Evolutionary conservation across 2,888 invertebrate genomes (phyloP), one percentile per base, ranked within the genome.

Genomic region (Micropterix aruncella): DNA sequence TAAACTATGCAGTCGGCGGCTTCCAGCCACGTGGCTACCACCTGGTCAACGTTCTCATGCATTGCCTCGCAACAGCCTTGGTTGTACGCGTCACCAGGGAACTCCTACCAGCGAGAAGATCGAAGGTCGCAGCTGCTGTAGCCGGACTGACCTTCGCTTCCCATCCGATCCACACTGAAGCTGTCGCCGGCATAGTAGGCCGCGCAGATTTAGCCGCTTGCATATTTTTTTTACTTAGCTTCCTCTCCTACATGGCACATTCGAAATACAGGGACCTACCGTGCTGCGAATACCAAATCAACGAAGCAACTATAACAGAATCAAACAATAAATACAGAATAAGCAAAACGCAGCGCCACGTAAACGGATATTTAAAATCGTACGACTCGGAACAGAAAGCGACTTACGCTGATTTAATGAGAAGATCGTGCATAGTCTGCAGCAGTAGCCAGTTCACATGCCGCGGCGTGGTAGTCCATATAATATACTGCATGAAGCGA

Each of bases 111-210:
- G 66, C 70, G 40, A 68, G 73, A 48, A 75, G 74, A 56, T 72
- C 72, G 46, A 71, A 74, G 54, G 73, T 83, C 53, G 85, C 85
- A 27, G 77, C 83, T 42, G 73, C 79, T 43, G 75, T 87, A 19
- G 77, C 93, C 0, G 91, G 91, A 1, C 71, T 92, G 5, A 74
- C 92, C 37, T 97, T 97, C 61, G 93, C 96, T 19, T 82, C 86
- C 2, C 96, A 97, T 66, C 96, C 96, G 12, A 83, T 97, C 55
- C 96, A 96, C 69, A 90, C 92, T 2, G 97, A 97, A 65, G 94
- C 96, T 0, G 95, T 96, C 19, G 91, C 95, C 0, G 93, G 93
- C 17, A 79, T 94, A 42, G 96, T 97, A 12, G 97, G 97, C 2
- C 76, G 96, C 45, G 95, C 96, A 2, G 97, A 97, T 62, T 72